phyloP scores from a whole-genome alignment of 2,797 vertebrate species.

The Psittacula derbiana region DNA sequence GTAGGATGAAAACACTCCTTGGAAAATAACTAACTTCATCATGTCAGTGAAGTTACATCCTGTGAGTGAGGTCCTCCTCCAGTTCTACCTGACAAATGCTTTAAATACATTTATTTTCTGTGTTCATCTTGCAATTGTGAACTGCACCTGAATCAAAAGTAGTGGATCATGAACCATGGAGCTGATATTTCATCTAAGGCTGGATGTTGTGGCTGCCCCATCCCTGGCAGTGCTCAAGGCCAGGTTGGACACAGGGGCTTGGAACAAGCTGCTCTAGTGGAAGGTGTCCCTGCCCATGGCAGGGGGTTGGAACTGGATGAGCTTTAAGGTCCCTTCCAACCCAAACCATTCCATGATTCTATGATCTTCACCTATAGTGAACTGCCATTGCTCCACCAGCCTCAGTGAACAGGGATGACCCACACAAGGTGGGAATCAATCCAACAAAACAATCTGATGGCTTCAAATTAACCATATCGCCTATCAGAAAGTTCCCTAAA shows the following conservation, averaged over 20 bases:
- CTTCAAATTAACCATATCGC: background rate
- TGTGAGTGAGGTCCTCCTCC: no score
- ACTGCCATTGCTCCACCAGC: background rate
- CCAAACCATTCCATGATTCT: background rate
- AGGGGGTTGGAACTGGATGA: background rate
- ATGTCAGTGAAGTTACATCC: background rate
- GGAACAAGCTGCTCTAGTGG: background rate
- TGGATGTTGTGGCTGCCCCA: background rate
- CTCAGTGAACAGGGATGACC: background rate
- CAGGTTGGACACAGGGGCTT: background rate
- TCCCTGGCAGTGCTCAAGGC: background rate
- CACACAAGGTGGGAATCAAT: background rate
- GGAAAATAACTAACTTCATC: background rate
- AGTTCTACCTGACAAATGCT: background rate
- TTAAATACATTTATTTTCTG: background rate
- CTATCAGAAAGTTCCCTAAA: background rate
- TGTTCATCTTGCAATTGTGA: background rate
- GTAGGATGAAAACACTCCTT: background rate
- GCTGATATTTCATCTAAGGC: background rate
- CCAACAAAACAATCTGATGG: background rate
- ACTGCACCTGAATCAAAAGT: background rate
- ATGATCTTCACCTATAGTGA: background rate
- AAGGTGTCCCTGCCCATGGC: background rate
- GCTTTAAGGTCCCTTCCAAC: background rate
- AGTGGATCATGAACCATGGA: background rate